These are phyloP conservation scores for Cosmia trapezina DNA, from an alignment of 2,888 invertebrate genomes.

Conservation along the genomic window DNA sequence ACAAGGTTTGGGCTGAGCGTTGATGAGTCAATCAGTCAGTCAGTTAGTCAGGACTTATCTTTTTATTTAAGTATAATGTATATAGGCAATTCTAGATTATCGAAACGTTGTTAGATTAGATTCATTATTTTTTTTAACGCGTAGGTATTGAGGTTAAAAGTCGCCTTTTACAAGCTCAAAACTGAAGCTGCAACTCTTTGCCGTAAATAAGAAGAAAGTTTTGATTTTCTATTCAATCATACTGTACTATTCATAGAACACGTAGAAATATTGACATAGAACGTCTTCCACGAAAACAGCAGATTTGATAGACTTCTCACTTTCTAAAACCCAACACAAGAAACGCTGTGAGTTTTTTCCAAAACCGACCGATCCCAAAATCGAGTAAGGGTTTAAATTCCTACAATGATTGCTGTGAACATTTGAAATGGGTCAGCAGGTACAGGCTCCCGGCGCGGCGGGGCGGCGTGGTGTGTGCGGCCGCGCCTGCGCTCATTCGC, in stretches of 20 bases:
- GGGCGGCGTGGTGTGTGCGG: slow-evolving; percentile 67
- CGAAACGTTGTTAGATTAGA: background rate
- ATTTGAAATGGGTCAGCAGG: slow-evolving; percentile 88
- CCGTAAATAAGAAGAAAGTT: background rate
- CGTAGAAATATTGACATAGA: background rate
- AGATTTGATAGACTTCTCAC: slow-evolving; percentile 3
- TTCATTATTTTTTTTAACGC: background rate
- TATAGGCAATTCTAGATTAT: background rate
- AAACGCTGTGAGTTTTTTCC: slow-evolving; percentile 24
- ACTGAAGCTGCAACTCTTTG: background rate
- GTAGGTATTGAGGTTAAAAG: background rate
- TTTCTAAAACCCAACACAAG: slow-evolving; percentile 11
- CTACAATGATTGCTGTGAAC: slow-evolving; percentile 67
- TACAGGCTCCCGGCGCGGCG: slow-evolving; percentile 69
- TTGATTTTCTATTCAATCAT: background rate
- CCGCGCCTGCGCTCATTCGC: slow-evolving; percentile 83
- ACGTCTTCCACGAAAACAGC: background rate
- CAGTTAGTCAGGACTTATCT: no score
- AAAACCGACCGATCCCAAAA: slow-evolving; percentile 14
- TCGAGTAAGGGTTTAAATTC: slow-evolving; percentile 68
- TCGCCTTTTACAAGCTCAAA: background rate
- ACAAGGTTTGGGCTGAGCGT: no score
- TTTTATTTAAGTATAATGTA: no score
- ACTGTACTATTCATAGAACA: background rate
- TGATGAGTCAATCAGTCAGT: no score